phyloP scores from a whole-genome alignment of 2,113 vertebrate genomes.

The Carettochelys insculpta region DNA sequence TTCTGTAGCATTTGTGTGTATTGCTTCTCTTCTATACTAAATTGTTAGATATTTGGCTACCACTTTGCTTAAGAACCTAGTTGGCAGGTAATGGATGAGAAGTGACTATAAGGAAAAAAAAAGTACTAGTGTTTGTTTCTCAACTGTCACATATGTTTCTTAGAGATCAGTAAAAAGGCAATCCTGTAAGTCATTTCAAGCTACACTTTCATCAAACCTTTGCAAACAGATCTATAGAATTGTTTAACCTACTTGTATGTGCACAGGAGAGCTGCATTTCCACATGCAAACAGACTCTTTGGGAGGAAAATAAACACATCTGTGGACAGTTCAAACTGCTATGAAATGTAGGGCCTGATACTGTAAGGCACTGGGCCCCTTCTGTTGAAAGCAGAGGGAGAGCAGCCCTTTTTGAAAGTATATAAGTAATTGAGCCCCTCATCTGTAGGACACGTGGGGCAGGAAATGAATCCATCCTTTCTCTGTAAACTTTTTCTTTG shows the following conservation, averaged over 20 bases:
- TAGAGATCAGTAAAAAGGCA: neutral
- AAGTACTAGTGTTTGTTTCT: neutral
- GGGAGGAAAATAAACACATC: neutral
- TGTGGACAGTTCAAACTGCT: neutral
- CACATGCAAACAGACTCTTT: neutral
- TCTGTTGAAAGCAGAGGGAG: neutral
- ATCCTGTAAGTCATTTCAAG: neutral
- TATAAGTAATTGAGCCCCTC: neutral
- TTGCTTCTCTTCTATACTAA: neutral
- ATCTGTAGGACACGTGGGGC: neutral
- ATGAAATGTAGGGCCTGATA: neutral
- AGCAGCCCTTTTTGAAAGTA: neutral
- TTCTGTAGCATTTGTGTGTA: neutral
- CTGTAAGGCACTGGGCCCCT: neutral
- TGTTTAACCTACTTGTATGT: slow-evolving; percentile 2
- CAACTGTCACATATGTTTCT: slow-evolving; percentile 26
- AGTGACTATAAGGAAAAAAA: slow-evolving; percentile 8
- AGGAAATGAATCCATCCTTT: neutral
- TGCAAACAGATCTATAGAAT: neutral
- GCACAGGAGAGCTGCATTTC: neutral
- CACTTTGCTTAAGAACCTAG: neutral
- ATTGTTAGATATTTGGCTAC: neutral
- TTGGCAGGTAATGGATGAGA: neutral
- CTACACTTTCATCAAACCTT: neutral
- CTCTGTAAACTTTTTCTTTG: neutral